Conservation (phyloP, 1,140 invertebrate species). For the Bombus balteatus region DNA sequence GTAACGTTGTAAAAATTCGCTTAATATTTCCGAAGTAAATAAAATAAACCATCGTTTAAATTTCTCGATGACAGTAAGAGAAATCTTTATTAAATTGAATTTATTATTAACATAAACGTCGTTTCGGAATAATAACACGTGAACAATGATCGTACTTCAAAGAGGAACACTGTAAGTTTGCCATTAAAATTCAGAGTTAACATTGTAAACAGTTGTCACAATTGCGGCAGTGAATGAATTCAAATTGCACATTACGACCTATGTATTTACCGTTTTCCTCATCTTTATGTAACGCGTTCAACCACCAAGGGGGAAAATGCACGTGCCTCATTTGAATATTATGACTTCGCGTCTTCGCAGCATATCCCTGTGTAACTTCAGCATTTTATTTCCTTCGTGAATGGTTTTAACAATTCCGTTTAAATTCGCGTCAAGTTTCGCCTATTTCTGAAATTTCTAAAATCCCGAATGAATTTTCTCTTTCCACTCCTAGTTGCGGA, state of each 20-base stretch:
- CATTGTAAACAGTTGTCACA: conserved; percentile 11
- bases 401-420: not conserved
- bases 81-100: too few relatives aligned
- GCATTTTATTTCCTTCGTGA: not conserved
- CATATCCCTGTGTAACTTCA: not conserved
- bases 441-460: too few relatives aligned
- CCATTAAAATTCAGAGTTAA: conserved; percentile 32
- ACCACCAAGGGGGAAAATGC: not conserved
- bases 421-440: not conserved
- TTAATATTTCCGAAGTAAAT: rapidly evolving
- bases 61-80: too few relatives aligned
- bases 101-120: not conserved
- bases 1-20: too few relatives aligned
- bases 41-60: rapidly evolving
- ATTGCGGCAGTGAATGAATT: conserved; percentile 4
- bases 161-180: not conserved
- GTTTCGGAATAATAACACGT: not conserved
- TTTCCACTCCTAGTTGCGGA: rapidly evolving
- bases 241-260: not conserved
- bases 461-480: too few relatives aligned
- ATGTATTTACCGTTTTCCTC: conserved; percentile 9
- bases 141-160: not conserved
- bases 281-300: conserved; percentile 3
- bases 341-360: not conserved
- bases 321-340: not conserved